Conservation (phyloP, 2,113 vertebrate genomes). For the Ictalurus furcatus region DNA sequence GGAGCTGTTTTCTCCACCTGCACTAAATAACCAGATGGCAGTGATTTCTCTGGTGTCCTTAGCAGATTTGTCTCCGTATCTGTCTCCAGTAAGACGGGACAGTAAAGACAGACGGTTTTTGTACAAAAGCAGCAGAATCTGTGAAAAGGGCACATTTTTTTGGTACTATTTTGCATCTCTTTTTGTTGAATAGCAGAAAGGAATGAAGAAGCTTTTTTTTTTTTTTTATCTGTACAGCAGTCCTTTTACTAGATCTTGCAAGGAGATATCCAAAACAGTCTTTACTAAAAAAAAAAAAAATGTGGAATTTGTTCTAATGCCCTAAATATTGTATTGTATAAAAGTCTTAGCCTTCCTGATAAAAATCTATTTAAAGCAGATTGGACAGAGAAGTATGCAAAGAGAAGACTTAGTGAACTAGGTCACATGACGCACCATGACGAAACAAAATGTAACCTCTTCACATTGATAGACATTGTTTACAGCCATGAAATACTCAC, state of each 20-base stretch:
- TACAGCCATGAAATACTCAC: not conserved
- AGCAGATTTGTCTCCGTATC: not conserved
- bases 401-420: not conserved
- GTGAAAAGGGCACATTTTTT: not conserved
- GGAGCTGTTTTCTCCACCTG: conserved; percentile 11
- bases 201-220: not conserved
- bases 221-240: not conserved
- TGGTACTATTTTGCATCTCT: not conserved
- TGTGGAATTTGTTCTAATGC: not conserved
- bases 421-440: not conserved
- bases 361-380: not conserved
- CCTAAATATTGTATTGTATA: not conserved
- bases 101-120: conserved; percentile 7
- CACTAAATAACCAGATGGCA: conserved; percentile 31
- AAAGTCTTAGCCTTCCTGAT: not conserved
- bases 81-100: not conserved
- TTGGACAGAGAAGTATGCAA: not conserved
- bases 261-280: not conserved
- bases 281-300: not conserved
- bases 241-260: not conserved
- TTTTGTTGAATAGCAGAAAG: not conserved
- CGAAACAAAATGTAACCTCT: not conserved
- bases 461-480: not conserved
- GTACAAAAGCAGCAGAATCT: not conserved
- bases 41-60: not conserved